Percentiles rank a stretch among this genome's conserved stretches.
phyloP scores from a whole-genome alignment of 2,888 invertebrate species.

The Quadroppia sp. region DNA sequence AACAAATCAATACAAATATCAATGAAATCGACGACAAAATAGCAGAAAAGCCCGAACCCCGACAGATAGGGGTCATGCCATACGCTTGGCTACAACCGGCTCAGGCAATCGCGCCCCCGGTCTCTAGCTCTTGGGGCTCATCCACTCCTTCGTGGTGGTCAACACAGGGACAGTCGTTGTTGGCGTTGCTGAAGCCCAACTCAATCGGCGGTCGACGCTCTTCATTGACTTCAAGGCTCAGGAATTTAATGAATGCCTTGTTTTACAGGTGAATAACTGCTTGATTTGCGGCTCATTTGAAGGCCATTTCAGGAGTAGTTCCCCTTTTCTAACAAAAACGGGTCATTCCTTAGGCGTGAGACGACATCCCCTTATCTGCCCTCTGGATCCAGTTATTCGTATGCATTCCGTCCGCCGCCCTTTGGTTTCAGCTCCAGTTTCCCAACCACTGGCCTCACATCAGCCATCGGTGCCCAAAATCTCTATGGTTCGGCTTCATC shows the following conservation, averaged over 20 bases:
- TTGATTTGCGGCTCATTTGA: conserved; percentile 6
- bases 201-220: conserved; percentile 38
- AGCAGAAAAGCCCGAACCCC: conserved; percentile 25
- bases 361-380: conserved; percentile 35
- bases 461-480: conserved; percentile 8
- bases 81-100: conserved; percentile 34
- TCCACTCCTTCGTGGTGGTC: neutral
- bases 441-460: conserved; percentile 4
- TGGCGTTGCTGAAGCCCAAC: conserved; percentile 22
- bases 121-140: conserved; percentile 3
- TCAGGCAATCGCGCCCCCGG: neutral
- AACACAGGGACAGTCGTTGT: neutral
- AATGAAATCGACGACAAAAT: conserved; percentile 30
- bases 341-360: conserved; percentile 37
- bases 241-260: conserved; percentile 41
- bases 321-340: neutral
- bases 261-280: conserved; percentile 40
- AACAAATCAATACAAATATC: conserved; percentile 15
- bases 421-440: conserved; percentile 27
- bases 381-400: conserved; percentile 41
- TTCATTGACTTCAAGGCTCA: conserved; percentile 40
- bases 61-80: conserved; percentile 21
- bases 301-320: conserved; percentile 12
- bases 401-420: conserved; percentile 41
- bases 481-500: conserved; percentile 36